A percentile compares a stretch with the other conserved stretches of the same genome.
Evolutionary conservation across 2,113 vertebrate genomes (phyloP).

Genomic region (Hippocampus guttulatus): DNA sequence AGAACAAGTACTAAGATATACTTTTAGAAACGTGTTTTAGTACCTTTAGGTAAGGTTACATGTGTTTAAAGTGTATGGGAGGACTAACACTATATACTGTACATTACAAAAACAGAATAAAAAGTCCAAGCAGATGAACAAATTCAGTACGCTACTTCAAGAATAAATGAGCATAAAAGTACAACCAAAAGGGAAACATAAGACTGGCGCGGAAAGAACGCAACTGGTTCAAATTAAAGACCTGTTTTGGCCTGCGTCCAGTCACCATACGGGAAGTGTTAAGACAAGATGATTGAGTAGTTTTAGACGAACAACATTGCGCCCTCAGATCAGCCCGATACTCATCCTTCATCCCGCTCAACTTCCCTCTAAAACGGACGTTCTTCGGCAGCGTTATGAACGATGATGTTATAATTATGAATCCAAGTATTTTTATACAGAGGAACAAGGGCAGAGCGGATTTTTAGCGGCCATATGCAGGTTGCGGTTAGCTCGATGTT

Average conservation of each 20-base stretch:
- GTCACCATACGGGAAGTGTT: constrained; percentile 55
- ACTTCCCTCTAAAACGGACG: constrained; percentile 36
- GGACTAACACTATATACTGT: too few species aligned
- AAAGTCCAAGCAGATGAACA: not conserved
- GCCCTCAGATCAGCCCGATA: constrained; percentile 41
- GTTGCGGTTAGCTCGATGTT: constrained; percentile 52
- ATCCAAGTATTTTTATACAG: constrained; percentile 65
- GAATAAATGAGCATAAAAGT: not conserved
- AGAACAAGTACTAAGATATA: too few species aligned
- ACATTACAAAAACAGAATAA: not conserved
- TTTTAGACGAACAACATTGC: constrained; percentile 57
- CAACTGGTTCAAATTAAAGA: not conserved
- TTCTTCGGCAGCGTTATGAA: constrained; percentile 67
- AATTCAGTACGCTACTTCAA: not conserved
- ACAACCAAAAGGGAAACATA: not conserved
- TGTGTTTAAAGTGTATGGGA: too few species aligned
- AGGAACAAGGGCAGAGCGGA: constrained; percentile 63
- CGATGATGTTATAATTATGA: constrained; percentile 71
- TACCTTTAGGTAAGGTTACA: too few species aligned
- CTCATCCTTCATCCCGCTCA: constrained; percentile 48
- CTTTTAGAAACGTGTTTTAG: too few species aligned
- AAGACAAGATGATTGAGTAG: constrained; percentile 62
- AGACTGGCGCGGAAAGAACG: not conserved
- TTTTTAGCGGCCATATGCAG: constrained; percentile 45
- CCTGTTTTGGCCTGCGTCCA: constrained; percentile 38